Evolutionary conservation across 2,113 vertebrate species (phyloP).

Genomic region (Pluvialis apricaria): DNA sequence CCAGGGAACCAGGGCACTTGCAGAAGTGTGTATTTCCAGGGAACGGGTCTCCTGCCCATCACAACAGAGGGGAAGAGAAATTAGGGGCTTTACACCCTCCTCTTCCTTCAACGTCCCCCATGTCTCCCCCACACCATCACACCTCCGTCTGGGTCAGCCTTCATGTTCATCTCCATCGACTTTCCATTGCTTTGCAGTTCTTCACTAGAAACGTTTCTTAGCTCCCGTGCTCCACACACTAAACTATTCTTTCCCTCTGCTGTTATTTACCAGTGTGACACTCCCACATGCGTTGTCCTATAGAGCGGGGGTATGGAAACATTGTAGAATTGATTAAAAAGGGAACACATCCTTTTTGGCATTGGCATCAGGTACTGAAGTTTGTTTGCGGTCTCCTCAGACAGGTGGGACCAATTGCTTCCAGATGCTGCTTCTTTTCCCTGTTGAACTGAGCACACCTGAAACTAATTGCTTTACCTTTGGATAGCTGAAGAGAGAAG

Average conservation of each 20-base stretch:
- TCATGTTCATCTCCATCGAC: not conserved
- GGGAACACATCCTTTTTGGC: not conserved
- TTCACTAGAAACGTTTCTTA: not conserved
- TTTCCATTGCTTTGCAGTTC: not conserved
- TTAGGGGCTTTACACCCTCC: not conserved
- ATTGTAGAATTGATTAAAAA: not conserved
- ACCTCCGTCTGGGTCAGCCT: not conserved
- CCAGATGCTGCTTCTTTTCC: not conserved
- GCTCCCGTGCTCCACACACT: not conserved
- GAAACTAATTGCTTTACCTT: not conserved
- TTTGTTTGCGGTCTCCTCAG: not conserved
- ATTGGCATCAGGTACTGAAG: not conserved
- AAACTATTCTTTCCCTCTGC: not conserved
- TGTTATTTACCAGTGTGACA: not conserved
- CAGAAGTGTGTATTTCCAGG: not conserved
- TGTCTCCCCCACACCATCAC: not conserved
- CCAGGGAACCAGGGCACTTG: not conserved
- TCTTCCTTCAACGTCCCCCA: not conserved
- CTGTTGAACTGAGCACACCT: not conserved
- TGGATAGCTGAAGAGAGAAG: not conserved
- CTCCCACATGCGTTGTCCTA: not conserved
- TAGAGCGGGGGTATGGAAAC: not conserved
- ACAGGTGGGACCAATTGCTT: not conserved
- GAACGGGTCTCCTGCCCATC: not conserved
- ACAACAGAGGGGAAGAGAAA: not conserved